Evolutionary conservation across 2,888 invertebrate species (phyloP).

Genomic region (Leistus spinibarbis): DNA sequence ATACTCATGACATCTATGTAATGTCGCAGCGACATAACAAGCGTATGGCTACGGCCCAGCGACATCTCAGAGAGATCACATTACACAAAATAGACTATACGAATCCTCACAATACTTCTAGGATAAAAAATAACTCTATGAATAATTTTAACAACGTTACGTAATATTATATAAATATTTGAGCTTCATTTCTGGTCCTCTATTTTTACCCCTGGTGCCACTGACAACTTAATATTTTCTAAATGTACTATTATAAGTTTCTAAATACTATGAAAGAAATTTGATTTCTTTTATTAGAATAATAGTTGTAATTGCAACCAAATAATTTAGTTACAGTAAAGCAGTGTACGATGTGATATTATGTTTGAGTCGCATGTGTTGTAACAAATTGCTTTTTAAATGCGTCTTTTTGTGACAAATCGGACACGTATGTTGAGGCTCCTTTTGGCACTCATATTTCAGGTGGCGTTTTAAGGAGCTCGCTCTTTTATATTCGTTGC

Average conservation of each 20-base stretch:
- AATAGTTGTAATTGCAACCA: neutral
- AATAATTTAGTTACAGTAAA: constrained; percentile 6
- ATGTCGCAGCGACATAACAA: too few species aligned
- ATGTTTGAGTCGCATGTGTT: constrained; percentile 45
- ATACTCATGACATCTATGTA: too few species aligned
- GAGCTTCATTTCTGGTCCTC: too few species aligned
- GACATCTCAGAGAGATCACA: too few species aligned
- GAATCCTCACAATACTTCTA: too few species aligned
- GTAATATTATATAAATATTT: too few species aligned
- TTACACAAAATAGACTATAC: too few species aligned
- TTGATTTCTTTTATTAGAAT: neutral
- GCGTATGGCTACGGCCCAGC: too few species aligned
- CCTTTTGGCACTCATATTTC: constrained; percentile 69
- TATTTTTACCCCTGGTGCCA: neutral
- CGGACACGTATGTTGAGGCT: constrained; percentile 76
- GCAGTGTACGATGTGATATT: constrained; percentile 20
- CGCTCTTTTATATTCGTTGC: constrained; percentile 61
- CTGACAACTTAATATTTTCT: neutral
- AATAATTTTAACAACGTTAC: too few species aligned
- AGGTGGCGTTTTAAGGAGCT: constrained; percentile 61
- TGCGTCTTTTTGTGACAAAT: constrained; percentile 65
- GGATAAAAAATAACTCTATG: too few species aligned
- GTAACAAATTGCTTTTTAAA: constrained; percentile 46
- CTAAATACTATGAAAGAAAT: neutral
- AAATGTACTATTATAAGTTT: neutral